Evolutionary conservation across 2,888 invertebrate species (phyloP).

Genomic region (Schizotus pectinicornis): DNA sequence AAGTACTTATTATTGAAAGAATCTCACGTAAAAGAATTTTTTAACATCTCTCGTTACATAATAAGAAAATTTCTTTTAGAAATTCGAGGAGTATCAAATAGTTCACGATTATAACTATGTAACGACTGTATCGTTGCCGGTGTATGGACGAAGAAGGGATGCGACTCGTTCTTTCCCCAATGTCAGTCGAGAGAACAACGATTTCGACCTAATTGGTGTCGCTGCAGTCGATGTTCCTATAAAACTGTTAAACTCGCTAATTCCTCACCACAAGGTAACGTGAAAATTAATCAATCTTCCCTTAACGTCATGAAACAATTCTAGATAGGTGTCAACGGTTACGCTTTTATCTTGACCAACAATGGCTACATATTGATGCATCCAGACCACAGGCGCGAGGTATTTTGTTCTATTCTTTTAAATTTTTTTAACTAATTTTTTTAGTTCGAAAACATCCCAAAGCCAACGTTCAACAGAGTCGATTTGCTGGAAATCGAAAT

Average conservation of each 20-base stretch:
- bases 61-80: slow-evolving; percentile 34
- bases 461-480: slow-evolving; percentile 96
- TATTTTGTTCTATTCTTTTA: slow-evolving; percentile 55
- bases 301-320: slow-evolving; percentile 40
- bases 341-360: slow-evolving; percentile 93
- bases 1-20: slow-evolving; percentile 44
- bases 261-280: slow-evolving; percentile 82
- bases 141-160: slow-evolving; percentile 82
- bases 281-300: background rate
- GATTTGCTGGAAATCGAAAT: slow-evolving; percentile 96
- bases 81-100: slow-evolving; percentile 61
- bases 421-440: slow-evolving; percentile 19
- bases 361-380: slow-evolving; percentile 94
- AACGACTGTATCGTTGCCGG: slow-evolving; percentile 93
- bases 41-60: too few species aligned
- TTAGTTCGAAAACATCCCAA: slow-evolving; percentile 67
- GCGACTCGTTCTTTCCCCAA: background rate
- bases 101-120: slow-evolving; percentile 74
- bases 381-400: slow-evolving; percentile 91
- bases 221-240: slow-evolving; percentile 96
- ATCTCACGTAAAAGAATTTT: slow-evolving; percentile 44
- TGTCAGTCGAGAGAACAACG: slow-evolving; percentile 64
- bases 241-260: slow-evolving; percentile 83
- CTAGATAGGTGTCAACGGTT: slow-evolving; percentile 92
- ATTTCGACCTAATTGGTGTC: slow-evolving; percentile 84